Conservation (phyloP, 2,888 invertebrate species). For the Penaeus monodon region DNA sequence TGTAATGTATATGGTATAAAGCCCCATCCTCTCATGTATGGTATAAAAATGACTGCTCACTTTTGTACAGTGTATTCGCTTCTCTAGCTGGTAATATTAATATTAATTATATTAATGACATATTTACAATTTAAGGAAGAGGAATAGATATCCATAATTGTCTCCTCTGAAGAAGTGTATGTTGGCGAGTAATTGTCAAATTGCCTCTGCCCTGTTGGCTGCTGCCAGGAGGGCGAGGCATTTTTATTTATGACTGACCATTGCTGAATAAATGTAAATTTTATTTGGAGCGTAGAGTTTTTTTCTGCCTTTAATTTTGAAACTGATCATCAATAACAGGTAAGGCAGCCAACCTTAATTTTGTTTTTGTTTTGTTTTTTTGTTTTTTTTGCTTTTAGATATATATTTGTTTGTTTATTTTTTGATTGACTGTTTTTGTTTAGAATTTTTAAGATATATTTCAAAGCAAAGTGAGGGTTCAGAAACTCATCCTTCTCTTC, state of each 20-base stretch:
- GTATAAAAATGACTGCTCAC: slow-evolving; percentile 59
- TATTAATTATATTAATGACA: slow-evolving; percentile 44
- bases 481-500: too few species aligned
- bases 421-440: too few species aligned
- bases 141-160: slow-evolving; percentile 48
- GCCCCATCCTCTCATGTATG: slow-evolving; percentile 62
- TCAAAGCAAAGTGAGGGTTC: too few species aligned
- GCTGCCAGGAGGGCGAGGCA: slow-evolving; percentile 32
- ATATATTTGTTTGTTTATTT: too few species aligned
- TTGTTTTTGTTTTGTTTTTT: too few species aligned
- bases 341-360: too few species aligned
- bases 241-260: slow-evolving; percentile 59
- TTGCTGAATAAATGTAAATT: slow-evolving; percentile 61
- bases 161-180: slow-evolving; percentile 42
- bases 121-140: slow-evolving; percentile 50
- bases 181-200: slow-evolving; percentile 47
- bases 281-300: slow-evolving; percentile 44
- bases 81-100: slow-evolving; percentile 56
- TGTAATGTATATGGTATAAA: slow-evolving; percentile 57
- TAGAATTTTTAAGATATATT: too few species aligned
- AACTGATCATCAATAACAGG: not conserved
- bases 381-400: not conserved
- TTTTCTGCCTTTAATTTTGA: slow-evolving; percentile 19
- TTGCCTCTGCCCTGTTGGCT: slow-evolving; percentile 31
- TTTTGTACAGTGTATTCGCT: slow-evolving; percentile 61